phyloP scores from a whole-genome alignment of 2,797 vertebrate genomes.

The Kryptolebias ocellatus region DNA sequence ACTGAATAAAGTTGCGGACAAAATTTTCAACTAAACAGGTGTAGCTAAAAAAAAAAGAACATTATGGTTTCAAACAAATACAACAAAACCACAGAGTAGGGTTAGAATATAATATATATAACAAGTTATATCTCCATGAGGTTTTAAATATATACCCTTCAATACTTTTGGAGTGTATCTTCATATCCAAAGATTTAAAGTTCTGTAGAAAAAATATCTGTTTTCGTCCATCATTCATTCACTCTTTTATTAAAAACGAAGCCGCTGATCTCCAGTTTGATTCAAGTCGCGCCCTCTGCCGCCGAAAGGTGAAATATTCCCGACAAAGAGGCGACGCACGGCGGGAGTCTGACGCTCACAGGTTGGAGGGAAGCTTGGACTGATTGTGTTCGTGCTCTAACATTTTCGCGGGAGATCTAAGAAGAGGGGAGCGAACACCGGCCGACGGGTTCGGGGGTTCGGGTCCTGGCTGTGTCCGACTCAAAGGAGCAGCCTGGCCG shows the following conservation, averaged over 20 bases:
- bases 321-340: constrained; percentile 11
- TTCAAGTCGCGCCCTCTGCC: constrained; percentile 68
- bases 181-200: constrained; percentile 64
- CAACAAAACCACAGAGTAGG: constrained; percentile 60
- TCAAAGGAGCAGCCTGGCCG: constrained; percentile 84
- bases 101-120: constrained; percentile 70
- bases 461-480: constrained; percentile 87
- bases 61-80: constrained; percentile 62
- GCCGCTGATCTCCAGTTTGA: constrained; percentile 43
- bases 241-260: constrained; percentile 66
- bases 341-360: constrained; percentile 85
- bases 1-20: constrained; percentile 44
- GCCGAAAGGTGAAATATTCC: constrained; percentile 35
- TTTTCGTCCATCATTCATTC: constrained; percentile 51
- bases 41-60: constrained; percentile 51
- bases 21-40: constrained; percentile 46
- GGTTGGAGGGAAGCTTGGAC: constrained; percentile 93
- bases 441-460: constrained; percentile 76
- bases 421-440: constrained; percentile 59
- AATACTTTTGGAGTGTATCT: constrained; percentile 51
- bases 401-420: constrained; percentile 78
- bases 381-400: constrained; percentile 83
- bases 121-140: constrained; percentile 62
- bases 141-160: constrained; percentile 60
- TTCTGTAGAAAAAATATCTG: constrained; percentile 64